Conservation (phyloP, 2,888 invertebrate species). For the Invenusta paracnida region DNA sequence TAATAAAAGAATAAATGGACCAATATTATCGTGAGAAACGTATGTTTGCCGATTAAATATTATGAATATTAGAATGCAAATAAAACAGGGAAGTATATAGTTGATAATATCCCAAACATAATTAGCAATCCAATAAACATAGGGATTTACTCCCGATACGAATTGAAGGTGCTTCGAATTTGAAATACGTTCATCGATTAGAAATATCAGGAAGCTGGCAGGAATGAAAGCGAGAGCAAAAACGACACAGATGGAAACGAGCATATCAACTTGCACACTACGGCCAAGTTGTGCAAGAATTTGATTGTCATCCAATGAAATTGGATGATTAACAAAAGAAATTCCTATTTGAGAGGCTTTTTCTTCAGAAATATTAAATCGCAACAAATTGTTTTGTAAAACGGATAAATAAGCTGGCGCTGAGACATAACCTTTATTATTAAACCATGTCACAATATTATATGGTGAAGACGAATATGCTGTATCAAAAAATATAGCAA, state of each 20-base stretch:
- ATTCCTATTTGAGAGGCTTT: slow-evolving; percentile 63
- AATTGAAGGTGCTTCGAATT: slow-evolving; percentile 73
- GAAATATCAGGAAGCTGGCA: slow-evolving; percentile 74
- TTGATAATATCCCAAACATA: slow-evolving; percentile 74
- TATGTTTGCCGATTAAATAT: slow-evolving; percentile 76
- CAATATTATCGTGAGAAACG: slow-evolving; percentile 68
- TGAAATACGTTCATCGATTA: slow-evolving; percentile 70
- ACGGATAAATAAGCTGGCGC: slow-evolving; percentile 72
- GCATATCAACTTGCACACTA: slow-evolving; percentile 45
- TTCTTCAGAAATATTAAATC: slow-evolving; percentile 48
- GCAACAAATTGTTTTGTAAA: slow-evolving; percentile 63
- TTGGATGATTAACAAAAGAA: slow-evolving; percentile 72
- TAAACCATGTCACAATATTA: slow-evolving; percentile 71
- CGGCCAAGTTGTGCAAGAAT: slow-evolving; percentile 65
- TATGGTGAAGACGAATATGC: background rate
- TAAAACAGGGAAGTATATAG: slow-evolving; percentile 68
- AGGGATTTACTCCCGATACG: slow-evolving; percentile 64
- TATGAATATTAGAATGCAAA: slow-evolving; percentile 71
- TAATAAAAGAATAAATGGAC: slow-evolving; percentile 67
- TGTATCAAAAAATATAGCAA: background rate
- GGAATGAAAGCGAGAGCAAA: slow-evolving; percentile 69
- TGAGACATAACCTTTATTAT: slow-evolving; percentile 81
- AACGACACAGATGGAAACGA: slow-evolving; percentile 62
- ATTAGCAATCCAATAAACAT: slow-evolving; percentile 72
- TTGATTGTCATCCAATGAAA: slow-evolving; percentile 73